Percentiles rank a stretch among this genome's conserved stretches.
phyloP scores from a whole-genome alignment of 2,113 vertebrate genomes.

The Erinaceus europaeus region DNA sequence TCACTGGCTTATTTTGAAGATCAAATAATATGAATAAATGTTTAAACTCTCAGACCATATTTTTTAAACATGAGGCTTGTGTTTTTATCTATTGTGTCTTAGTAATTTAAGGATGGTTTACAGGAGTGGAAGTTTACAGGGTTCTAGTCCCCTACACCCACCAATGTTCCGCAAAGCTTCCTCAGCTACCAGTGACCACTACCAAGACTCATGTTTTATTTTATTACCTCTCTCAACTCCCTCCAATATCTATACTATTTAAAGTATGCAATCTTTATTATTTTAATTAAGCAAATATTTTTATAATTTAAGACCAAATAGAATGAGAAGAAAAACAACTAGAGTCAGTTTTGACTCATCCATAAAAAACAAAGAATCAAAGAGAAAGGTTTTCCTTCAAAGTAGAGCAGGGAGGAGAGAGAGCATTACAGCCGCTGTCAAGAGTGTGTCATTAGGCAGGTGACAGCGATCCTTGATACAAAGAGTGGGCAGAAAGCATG shows the following conservation, averaged over 20 bases:
- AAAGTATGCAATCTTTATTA: background rate
- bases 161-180: too few relatives aligned
- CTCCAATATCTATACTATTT: background rate
- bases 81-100: background rate
- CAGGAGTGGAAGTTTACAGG: too few relatives aligned
- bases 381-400: background rate
- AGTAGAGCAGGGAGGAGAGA: background rate
- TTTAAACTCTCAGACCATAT: background rate
- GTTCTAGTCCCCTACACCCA: too few relatives aligned
- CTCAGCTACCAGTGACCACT: too few relatives aligned
- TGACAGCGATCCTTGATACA: background rate
- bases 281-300: background rate
- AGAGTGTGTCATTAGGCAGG: background rate
- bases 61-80: background rate
- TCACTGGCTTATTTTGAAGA: background rate
- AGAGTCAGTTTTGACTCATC: background rate
- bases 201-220: too few relatives aligned
- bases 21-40: background rate
- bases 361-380: background rate
- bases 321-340: background rate
- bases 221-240: too few relatives aligned
- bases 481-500: background rate
- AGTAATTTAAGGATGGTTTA: too few relatives aligned
- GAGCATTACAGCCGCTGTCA: background rate
- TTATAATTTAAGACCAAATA: slow-evolving; percentile 1